Evolutionary conservation across 92 coral and sea anemone genomes (phyloP), one percentile per base, ranked within the genome.

Genomic region (Muricea muricata): DNA sequence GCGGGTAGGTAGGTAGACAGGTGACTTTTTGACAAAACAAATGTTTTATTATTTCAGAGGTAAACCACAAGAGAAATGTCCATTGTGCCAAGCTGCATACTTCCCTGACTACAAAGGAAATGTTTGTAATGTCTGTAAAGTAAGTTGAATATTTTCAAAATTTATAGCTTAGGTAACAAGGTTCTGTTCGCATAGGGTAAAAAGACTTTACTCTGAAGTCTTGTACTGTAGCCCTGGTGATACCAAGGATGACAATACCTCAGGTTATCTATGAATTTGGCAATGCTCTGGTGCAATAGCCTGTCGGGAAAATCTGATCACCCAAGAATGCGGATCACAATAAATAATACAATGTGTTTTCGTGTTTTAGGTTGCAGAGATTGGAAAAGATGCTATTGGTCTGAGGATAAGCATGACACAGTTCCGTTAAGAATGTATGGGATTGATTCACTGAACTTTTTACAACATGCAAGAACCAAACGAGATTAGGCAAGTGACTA

Each of bases 11-110:
- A n/a, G n/a, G n/a, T n/a, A n/a, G n/a, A n/a, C n/a, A n/a, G n/a
- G n/a, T n/a, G n/a, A n/a, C n/a, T n/a, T n/a, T n/a, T n/a, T n/a
- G n/a, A n/a, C n/a, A n/a, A n/a, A n/a, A n/a, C n/a, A n/a, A 18
- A 48, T 48, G 18, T 52, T 13, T 25, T 7, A 18, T 52, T 11
- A 35, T 41, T 41, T 13, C 88, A 96, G 99, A 82, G 99, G 99
- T 31, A 96, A 96, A 74, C 98, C 98, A 21, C 99, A 96, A 67
- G 99, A 96, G 80, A 96, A 93, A 68, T 96, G 99, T 29, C 94
- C 99, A 6, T 73, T 96, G 5, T 96, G 99, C 47, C 99, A 93
- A 85, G 92, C 99, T 34, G 88, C 98, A 45, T 96, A 93, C 76
- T 94, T 93, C 34, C 94, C 98, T 10, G 99, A 96, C 65, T 96